phyloP scores from a whole-genome alignment of 2,113 vertebrate species.

The Candoia aspera region DNA sequence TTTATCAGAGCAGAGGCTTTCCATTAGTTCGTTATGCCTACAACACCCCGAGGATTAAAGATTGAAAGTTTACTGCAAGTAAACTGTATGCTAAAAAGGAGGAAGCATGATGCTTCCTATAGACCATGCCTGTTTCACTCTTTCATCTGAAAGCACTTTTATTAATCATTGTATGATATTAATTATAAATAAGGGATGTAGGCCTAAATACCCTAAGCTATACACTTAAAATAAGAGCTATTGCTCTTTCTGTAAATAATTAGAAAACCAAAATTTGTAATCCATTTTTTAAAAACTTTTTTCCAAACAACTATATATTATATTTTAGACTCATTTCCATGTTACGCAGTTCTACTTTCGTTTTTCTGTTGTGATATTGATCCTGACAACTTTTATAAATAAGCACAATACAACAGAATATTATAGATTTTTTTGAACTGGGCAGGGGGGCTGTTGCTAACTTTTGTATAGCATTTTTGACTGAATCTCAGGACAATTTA shows the following conservation, averaged over 20 bases:
- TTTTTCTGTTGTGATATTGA: conserved; percentile 63
- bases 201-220: conserved; percentile 71
- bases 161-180: conserved; percentile 59
- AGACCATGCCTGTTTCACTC: conserved; percentile 47
- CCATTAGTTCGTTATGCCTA: conserved; percentile 91
- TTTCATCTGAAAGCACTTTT: conserved; percentile 83
- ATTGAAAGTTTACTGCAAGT: conserved; percentile 65
- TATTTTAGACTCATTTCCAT: conserved; percentile 50
- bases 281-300: conserved; percentile 35
- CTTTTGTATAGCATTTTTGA: conserved; percentile 70
- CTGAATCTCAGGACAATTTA: conserved; percentile 79
- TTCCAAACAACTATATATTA: conserved; percentile 51
- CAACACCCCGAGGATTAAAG: conserved; percentile 84
- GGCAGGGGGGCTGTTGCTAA: conserved; percentile 54
- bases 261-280: conserved; percentile 62
- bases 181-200: conserved; percentile 77
- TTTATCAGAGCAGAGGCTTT: conserved; percentile 93
- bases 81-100: conserved; percentile 26
- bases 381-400: conserved; percentile 47
- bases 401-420: conserved; percentile 71
- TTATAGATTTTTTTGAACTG: conserved; percentile 44
- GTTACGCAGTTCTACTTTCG: conserved; percentile 57
- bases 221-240: conserved; percentile 45
- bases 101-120: neutral
- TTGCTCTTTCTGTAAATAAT: conserved; percentile 68